A percentile compares a stretch with the other conserved stretches of the same genome.
These are phyloP conservation scores for Cantharis rufa DNA, from an alignment of 2,888 invertebrate species.

Conservation along the genomic window DNA sequence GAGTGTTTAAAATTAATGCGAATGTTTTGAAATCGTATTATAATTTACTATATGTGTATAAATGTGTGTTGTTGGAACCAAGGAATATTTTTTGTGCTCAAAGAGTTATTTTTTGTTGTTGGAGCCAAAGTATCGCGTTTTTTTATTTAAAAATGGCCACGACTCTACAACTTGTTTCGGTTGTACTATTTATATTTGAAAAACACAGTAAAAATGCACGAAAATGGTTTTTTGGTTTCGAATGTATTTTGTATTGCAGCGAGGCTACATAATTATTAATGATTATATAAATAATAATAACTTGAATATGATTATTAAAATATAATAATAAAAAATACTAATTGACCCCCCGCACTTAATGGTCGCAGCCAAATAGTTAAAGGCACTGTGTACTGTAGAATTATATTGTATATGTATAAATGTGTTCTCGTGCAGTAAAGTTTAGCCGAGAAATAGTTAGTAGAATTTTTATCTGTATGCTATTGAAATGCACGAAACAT, in stretches of 20 bases:
- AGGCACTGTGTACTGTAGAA: slow-evolving; percentile 33
- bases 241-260: slow-evolving; percentile 22
- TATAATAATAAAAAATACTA: background rate
- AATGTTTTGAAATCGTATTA: slow-evolving; percentile 17
- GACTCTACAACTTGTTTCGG: background rate
- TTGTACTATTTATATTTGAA: background rate
- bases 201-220: background rate
- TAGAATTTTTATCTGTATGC: slow-evolving; percentile 67
- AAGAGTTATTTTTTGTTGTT: background rate
- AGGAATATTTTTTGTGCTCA: slow-evolving; percentile 7
- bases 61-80: background rate
- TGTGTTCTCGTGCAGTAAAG: slow-evolving; percentile 34
- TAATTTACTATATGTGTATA: slow-evolving; percentile 19
- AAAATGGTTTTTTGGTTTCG: background rate
- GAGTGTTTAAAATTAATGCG: slow-evolving; percentile 20
- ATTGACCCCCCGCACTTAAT: slow-evolving; percentile 33
- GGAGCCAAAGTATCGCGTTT: background rate
- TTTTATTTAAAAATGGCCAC: background rate
- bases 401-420: slow-evolving; percentile 41
- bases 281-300: background rate
- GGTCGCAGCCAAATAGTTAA: slow-evolving; percentile 28
- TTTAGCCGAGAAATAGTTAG: slow-evolving; percentile 36
- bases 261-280: slow-evolving; percentile 22
- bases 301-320: background rate
- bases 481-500: slow-evolving; percentile 89